Base-by-base conservation (phyloP, 2,888 invertebrate genomes). In the Chymomyza amoena region DNA sequence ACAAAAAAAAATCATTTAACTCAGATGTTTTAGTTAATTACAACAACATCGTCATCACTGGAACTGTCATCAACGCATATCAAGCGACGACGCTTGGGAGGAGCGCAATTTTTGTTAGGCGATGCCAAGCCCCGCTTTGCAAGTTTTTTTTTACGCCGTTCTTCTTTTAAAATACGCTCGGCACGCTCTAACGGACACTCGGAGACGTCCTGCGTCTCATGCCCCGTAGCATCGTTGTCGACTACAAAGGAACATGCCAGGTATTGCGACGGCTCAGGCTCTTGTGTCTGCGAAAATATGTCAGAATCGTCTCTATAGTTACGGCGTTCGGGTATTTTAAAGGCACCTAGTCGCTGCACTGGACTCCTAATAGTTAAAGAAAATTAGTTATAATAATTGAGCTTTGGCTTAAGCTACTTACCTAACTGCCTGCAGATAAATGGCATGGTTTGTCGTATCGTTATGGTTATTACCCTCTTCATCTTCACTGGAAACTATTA, bases 151-250 rank as follows among this genome's bases (percentile, higher is more conserved):
- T 80, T 76, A 15, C 87, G 84, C 15, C 90, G 86, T 65, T 86
- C 89, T 89, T 89, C 87, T 78, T 93, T 92, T 52, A 93, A 90
- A 71, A 93, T 93, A 61, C 88, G 89, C 90, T 95, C 95, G 0
- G 95, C 94, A 61, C 94, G 88, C 87, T 95, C 95, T 72, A 95
- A 90, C 92, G 94, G 80, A 93, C 90, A 79, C 93, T 90, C 76
- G 56, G 88, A 80, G 9, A 79, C 50, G 18, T 89, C 79, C 4
- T 61, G 73, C 10, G 93, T 60, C 91, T 90, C 0, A 79, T 72
- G 20, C 13, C 32, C 16, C 6, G 15, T 36, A 10, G 83, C 88
- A 39, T 93, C 93, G 81, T 95, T 94, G 50, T 76, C 80, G 2
- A 88, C 87, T n/a, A 91, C 75, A 84, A 92, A 91, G 0, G 91